phyloP scores from a whole-genome alignment of 2,888 invertebrate genomes.

The Rhodophaea formosa region DNA sequence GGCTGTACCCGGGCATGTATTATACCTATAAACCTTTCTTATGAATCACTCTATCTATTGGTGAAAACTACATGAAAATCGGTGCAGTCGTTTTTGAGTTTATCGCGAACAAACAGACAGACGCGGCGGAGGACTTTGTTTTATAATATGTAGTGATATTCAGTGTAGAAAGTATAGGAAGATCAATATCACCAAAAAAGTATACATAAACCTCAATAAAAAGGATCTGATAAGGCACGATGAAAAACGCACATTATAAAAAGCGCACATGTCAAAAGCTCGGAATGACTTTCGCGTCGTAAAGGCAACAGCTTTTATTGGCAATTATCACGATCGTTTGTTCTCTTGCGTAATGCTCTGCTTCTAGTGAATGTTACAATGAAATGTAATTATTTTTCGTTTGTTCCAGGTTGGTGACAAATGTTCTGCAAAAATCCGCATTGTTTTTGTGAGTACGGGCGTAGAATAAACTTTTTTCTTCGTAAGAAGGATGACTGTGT shows the following conservation, averaged over 20 bases:
- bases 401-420: slow-evolving; percentile 31
- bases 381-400: slow-evolving; percentile 16
- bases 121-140: too few species aligned
- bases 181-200: too few species aligned
- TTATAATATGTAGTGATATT: too few species aligned
- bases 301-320: slow-evolving; percentile 4
- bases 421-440: slow-evolving; percentile 1
- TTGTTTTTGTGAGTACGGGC: slow-evolving; percentile 14
- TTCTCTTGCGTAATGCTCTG: not conserved
- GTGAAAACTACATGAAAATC: too few species aligned
- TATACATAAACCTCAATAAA: too few species aligned
- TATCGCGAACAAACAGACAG: too few species aligned
- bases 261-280: not conserved
- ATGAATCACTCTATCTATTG: too few species aligned
- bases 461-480: not conserved
- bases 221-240: too few species aligned
- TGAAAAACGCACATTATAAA: not conserved
- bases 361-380: slow-evolving; percentile 6
- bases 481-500: not conserved
- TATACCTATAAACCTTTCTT: too few species aligned
- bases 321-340: slow-evolving; percentile 4
- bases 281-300: not conserved
- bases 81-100: too few species aligned
- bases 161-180: too few species aligned
- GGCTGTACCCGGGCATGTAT: too few species aligned